Percentiles rank a stretch among this genome's conserved stretches.
phyloP scores from a whole-genome alignment of 2,888 invertebrate species.

The Mesorhabditis spiculigera region DNA sequence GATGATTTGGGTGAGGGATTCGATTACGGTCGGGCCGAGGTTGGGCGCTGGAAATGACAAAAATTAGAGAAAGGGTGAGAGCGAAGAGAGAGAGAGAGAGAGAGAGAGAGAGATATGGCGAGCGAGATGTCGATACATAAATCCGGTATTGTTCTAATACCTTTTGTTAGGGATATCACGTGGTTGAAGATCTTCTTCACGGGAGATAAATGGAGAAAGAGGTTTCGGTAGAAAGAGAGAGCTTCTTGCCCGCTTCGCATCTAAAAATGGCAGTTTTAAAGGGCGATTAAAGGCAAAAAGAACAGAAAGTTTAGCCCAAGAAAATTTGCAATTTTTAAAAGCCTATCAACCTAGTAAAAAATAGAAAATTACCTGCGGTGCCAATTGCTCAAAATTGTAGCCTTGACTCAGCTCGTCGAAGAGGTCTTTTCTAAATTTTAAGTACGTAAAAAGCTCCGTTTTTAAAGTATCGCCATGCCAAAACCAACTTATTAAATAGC shows the following conservation, averaged over 20 bases:
- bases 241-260: conserved; percentile 25
- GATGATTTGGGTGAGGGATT: conserved; percentile 12
- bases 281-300: too few species aligned
- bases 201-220: conserved; percentile 22
- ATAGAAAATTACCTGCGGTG: conserved; percentile 14
- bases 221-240: conserved; percentile 22
- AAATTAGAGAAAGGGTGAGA: background rate
- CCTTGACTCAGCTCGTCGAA: conserved; percentile 29
- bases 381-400: conserved; percentile 27
- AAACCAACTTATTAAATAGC: conserved; percentile 26
- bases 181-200: conserved; percentile 24
- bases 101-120: background rate
- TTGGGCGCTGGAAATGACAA: background rate
- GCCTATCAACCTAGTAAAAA: too few species aligned
- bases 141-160: conserved; percentile 7
- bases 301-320: background rate
- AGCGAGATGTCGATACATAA: too few species aligned
- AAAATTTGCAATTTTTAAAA: too few species aligned
- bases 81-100: background rate
- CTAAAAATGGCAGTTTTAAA: conserved; percentile 7
- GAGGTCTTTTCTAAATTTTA: conserved; percentile 15
- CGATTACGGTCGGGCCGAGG: conserved; percentile 7
- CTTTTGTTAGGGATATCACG: conserved; percentile 19
- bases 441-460: background rate
- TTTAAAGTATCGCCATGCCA: background rate